These are phyloP conservation scores for Leuciscus waleckii DNA, from an alignment of 2,797 vertebrate genomes.

Conservation along the genomic window DNA sequence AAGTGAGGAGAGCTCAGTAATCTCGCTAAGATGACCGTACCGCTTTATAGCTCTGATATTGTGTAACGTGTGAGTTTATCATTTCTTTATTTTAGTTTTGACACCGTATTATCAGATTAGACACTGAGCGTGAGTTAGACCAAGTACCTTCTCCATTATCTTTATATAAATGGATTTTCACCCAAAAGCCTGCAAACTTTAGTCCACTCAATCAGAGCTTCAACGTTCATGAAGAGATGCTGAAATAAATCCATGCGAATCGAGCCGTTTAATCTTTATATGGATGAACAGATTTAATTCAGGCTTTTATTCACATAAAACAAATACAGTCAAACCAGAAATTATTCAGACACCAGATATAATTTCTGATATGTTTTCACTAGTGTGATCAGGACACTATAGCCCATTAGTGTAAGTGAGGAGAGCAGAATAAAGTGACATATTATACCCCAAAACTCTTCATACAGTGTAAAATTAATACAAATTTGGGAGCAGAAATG, in stretches of 20 bases:
- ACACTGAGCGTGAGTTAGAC: neutral
- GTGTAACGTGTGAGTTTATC: neutral
- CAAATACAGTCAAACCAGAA: no score
- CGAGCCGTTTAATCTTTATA: no score
- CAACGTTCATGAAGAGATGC: neutral
- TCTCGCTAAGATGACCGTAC: constrained; percentile 60
- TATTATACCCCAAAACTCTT: no score
- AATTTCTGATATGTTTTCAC: no score
- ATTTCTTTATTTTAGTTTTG: constrained; percentile 3
- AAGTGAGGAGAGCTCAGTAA: no score
- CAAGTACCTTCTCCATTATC: neutral
- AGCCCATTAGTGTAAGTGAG: no score
- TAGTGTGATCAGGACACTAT: no score
- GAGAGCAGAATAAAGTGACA: no score
- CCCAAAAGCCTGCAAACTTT: neutral
- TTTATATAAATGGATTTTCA: neutral
- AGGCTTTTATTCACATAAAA: constrained; percentile 1
- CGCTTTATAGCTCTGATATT: constrained; percentile 16
- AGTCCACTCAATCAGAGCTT: neutral
- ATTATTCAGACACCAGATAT: no score
- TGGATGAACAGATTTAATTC: neutral
- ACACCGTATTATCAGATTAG: constrained; percentile 1
- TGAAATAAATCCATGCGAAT: no score
- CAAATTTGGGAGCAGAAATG: no score
- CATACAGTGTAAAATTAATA: no score